Evolutionary conservation across 2,888 invertebrate species (phyloP).

Genomic region (Octonoba sinensis): DNA sequence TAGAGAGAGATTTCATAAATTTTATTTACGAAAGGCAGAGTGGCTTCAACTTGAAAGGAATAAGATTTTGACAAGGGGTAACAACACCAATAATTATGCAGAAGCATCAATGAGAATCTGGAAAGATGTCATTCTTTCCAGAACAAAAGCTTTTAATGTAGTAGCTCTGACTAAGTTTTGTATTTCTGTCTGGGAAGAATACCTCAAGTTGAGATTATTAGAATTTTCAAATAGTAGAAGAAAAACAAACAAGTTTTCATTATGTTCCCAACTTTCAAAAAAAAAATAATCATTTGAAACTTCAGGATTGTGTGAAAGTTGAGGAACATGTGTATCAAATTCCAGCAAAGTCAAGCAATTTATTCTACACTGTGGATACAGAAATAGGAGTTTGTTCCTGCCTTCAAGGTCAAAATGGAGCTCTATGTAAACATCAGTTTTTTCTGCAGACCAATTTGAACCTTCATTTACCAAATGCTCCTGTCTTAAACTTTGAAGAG

Average conservation of each 20-base stretch:
- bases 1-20: not conserved
- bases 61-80: not conserved
- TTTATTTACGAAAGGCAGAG: not conserved
- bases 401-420: not conserved
- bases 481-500: no score
- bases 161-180: conserved; percentile 5
- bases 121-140: conserved; percentile 10
- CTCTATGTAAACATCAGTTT: conserved; percentile 12
- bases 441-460: not conserved
- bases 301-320: not conserved
- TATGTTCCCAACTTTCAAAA: not conserved
- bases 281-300: not conserved
- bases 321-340: not conserved
- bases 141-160: conserved; percentile 18
- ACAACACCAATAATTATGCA: conserved; percentile 12
- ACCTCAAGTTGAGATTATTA: not conserved
- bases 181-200: conserved; percentile 1
- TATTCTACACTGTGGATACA: not conserved
- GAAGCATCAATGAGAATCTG: conserved; percentile 7
- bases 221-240: not conserved
- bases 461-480: no score
- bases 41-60: not conserved
- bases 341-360: not conserved
- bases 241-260: no score
- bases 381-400: not conserved